Conservation (phyloP, 1,140 invertebrate species). For the Trichogramma pretiosum region DNA sequence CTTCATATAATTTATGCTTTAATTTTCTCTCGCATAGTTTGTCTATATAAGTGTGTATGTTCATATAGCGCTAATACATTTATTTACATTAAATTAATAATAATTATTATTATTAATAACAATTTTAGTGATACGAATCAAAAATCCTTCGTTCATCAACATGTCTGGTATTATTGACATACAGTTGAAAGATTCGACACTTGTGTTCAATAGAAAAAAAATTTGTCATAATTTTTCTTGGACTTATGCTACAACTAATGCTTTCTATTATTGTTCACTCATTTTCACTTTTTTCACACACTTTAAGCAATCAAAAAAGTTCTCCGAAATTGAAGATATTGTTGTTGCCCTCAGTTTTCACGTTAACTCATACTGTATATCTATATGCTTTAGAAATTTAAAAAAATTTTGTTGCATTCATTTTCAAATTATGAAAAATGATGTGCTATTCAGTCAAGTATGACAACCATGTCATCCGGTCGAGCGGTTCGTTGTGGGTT, state of each 20-base stretch:
- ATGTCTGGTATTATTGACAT: constrained; percentile 31
- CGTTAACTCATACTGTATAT: not conserved
- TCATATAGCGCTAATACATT: constrained; percentile 27
- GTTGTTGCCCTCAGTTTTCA: not conserved
- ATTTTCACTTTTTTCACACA: not conserved
- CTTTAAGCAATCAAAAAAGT: not conserved
- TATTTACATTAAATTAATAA: constrained; percentile 47
- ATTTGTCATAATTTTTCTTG: not conserved
- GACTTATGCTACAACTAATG: no score
- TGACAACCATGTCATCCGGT: constrained; percentile 56
- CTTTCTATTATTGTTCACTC: not conserved
- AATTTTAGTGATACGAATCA: constrained; percentile 44
- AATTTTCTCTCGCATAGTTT: constrained; percentile 19
- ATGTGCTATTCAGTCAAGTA: constrained; percentile 56
- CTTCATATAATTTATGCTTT: constrained; percentile 9
- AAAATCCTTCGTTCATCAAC: constrained; percentile 42
- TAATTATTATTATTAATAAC: constrained; percentile 45
- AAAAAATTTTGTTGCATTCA: not conserved
- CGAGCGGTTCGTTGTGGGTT: constrained; percentile 38
- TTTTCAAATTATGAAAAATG: not conserved
- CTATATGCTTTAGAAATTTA: not conserved
- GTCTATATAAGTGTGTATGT: constrained; percentile 23
- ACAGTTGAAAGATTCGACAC: not conserved
- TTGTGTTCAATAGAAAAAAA: not conserved
- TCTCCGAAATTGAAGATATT: not conserved